Conservation (phyloP, 2,888 invertebrate species). For the Mayetiola destructor region DNA sequence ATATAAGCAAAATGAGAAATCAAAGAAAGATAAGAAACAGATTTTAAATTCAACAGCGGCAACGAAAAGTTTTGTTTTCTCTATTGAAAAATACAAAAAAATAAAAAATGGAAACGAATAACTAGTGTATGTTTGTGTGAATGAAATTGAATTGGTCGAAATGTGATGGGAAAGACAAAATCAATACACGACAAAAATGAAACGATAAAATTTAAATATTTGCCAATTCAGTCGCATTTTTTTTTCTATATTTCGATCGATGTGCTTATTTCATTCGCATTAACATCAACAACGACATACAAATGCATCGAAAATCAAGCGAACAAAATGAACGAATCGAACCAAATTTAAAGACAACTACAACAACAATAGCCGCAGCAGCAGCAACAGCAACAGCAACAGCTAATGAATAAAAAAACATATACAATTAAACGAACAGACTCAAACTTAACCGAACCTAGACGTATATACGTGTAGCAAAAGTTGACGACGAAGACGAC, state of each 20-base stretch:
- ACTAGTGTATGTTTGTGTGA: no score
- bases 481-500: not conserved
- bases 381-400: not conserved
- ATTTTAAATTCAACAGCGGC: no score
- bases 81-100: no score
- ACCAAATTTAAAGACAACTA: not conserved
- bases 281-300: constrained; percentile 8
- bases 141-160: not conserved
- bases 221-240: no score
- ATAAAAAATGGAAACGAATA: not conserved
- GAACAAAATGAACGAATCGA: not conserved
- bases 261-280: no score
- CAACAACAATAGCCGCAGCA: not conserved
- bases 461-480: no score
- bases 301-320: constrained; percentile 1
- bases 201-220: no score
- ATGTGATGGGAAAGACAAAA: not conserved
- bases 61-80: no score
- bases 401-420: not conserved
- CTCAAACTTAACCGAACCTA: not conserved
- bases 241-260: no score
- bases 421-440: constrained; percentile 1
- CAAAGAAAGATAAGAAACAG: no score
- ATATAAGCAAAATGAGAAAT: no score
- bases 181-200: not conserved